phyloP scores from a whole-genome alignment of 2,113 vertebrate species.

The Neotragus moschatus region DNA sequence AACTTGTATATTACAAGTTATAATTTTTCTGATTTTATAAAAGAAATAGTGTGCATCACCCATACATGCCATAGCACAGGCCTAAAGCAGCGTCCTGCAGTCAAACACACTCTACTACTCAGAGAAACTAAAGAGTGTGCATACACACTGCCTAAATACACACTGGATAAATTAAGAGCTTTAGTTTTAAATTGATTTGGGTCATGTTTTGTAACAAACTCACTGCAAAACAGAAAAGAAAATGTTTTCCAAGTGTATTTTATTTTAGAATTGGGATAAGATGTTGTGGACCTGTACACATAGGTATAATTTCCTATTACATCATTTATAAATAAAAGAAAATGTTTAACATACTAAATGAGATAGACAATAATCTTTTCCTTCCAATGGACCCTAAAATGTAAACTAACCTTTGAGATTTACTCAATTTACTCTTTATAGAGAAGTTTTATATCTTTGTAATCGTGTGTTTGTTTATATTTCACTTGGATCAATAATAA shows the following conservation, averaged over 20 bases:
- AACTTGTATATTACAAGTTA: background rate
- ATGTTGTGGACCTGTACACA: background rate
- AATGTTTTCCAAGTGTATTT: background rate
- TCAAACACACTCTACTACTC: background rate
- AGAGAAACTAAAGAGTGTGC: background rate
- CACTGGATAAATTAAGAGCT: background rate
- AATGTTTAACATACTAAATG: background rate
- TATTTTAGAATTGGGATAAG: background rate
- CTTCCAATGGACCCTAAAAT: background rate
- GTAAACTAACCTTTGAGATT: background rate
- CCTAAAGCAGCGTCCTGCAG: background rate
- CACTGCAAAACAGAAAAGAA: background rate
- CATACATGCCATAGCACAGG: background rate
- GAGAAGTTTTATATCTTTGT: background rate
- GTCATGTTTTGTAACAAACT: background rate
- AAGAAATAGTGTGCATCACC: background rate
- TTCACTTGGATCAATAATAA: background rate
- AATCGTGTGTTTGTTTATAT: background rate
- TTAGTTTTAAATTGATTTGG: background rate
- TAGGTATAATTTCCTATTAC: background rate
- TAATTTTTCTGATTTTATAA: background rate
- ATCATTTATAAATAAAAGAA: background rate
- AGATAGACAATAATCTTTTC: background rate
- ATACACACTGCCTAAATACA: background rate
- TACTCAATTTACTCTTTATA: background rate